Base-by-base conservation (phyloP, 2,797 vertebrate species). In the Paedocypris micromegethes region DNA sequence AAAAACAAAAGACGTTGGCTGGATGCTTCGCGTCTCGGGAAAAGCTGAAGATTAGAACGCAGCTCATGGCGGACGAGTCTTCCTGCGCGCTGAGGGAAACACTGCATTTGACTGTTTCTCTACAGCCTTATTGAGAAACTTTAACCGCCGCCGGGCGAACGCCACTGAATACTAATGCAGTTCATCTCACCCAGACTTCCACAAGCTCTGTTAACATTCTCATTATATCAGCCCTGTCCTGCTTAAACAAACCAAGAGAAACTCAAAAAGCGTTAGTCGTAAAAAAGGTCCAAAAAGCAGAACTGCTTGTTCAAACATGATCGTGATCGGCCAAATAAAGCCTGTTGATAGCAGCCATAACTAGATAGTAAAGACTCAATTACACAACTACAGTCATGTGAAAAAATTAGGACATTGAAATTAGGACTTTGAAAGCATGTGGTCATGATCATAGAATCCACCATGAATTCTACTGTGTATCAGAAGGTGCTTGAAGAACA, bases 171-270 rank as follows among this genome's bases (percentile, higher is more conserved):
- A 72, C 64, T 49, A 66, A 72, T 68, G 9, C 53, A 60, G 40
- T 23, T 52, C n/a, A 9, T 23, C 50, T 61, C n/a, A 42, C 49
- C 44, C 4, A 48, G 50, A 5, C 38, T 46, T 23, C 8, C 39
- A 63, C 66, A 55, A 23, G 40, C 39, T 65, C 46, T 9, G 23
- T 9, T 23, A 52, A 47, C 23, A 58, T 6, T 8, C 41, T 49
- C 7, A 60, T 5, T 5, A 5, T 57, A 54, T 58, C 39, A 37
- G 46, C 77, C 78, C 74, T 44, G 39, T 41, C 57, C 54, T 59
- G 9, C 54, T 56, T 72, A 54, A 72, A 64, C 75, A 69, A 74
- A 70, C 64, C 71, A 53, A 38, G 9, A 66, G n/a, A 62, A 49
- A 60, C 47, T 48, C 5, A 72, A 38, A 69, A 55, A 72, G 39